Conservation (phyloP, 2,888 invertebrate genomes). For the Hoplodrina blanda region DNA sequence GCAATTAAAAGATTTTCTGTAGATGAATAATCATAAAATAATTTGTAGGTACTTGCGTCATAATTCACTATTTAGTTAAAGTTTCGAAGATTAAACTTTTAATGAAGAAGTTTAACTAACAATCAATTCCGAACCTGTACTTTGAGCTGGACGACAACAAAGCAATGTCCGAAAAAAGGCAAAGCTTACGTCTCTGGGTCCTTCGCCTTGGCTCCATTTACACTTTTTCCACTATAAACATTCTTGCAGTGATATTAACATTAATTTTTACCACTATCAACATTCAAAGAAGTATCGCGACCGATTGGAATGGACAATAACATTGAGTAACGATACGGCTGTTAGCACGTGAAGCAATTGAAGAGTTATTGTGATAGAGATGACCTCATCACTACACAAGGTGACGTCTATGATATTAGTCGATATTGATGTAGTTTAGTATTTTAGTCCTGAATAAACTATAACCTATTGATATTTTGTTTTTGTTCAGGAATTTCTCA, state of each 20-base stretch:
- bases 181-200: constrained; percentile 10
- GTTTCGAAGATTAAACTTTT: not conserved
- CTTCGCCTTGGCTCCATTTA: not conserved
- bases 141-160: too few species aligned
- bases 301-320: not conserved
- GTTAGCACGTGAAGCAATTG: constrained; percentile 20
- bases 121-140: too few species aligned
- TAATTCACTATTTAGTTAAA: not conserved
- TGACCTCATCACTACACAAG: not conserved
- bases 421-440: constrained; percentile 1
- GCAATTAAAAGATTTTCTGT: not conserved
- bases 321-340: constrained; percentile 24
- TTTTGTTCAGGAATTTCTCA: too few species aligned
- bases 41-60: not conserved
- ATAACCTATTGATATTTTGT: too few species aligned
- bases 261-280: not conserved
- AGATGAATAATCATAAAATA: not conserved
- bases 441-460: too few species aligned
- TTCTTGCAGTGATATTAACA: not conserved
- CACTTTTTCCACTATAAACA: constrained; percentile 6
- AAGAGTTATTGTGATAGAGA: not conserved
- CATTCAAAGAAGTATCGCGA: not conserved
- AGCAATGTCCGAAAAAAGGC: not conserved
- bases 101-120: not conserved
- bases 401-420: not conserved